Evolutionary conservation across 2,888 invertebrate genomes (phyloP).

Genomic region (Choristoneura rosaceana): DNA sequence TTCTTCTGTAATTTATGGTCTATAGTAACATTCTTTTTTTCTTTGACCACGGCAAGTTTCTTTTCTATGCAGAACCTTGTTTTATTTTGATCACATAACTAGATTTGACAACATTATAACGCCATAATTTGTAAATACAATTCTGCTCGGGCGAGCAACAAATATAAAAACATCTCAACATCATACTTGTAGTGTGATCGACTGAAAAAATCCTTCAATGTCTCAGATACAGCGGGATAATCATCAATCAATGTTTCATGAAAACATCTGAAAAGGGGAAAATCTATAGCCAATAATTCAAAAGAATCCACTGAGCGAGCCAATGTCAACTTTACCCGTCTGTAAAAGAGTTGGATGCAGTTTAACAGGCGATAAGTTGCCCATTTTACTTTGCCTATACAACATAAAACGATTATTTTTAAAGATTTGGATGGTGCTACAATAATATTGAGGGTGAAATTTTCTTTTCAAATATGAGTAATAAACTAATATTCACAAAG

Average conservation of each 20-base stretch:
- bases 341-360: slow-evolving; percentile 12
- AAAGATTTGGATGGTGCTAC: not conserved
- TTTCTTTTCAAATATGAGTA: not conserved
- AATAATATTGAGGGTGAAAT: too few species aligned
- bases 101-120: not conserved
- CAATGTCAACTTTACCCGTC: slow-evolving; percentile 4
- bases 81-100: too few species aligned
- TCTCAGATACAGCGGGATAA: slow-evolving; percentile 21
- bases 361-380: not conserved
- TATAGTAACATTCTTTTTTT: too few species aligned
- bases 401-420: not conserved
- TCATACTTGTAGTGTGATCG: slow-evolving; percentile 1
- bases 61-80: too few species aligned
- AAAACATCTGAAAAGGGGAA: slow-evolving; percentile 26
- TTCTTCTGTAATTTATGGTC: too few species aligned
- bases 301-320: slow-evolving; percentile 1
- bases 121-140: not conserved
- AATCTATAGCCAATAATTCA: slow-evolving; percentile 24
- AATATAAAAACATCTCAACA: not conserved
- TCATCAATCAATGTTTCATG: slow-evolving; percentile 41
- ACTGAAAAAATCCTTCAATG: slow-evolving; percentile 19
- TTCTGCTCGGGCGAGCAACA: not conserved
- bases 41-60: too few species aligned
- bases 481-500: not conserved
- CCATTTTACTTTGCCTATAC: not conserved